A percentile compares a stretch with the other conserved stretches of the same genome.
phyloP scores from a whole-genome alignment of 2,888 invertebrate species.

The Dolichomitus sp. region DNA sequence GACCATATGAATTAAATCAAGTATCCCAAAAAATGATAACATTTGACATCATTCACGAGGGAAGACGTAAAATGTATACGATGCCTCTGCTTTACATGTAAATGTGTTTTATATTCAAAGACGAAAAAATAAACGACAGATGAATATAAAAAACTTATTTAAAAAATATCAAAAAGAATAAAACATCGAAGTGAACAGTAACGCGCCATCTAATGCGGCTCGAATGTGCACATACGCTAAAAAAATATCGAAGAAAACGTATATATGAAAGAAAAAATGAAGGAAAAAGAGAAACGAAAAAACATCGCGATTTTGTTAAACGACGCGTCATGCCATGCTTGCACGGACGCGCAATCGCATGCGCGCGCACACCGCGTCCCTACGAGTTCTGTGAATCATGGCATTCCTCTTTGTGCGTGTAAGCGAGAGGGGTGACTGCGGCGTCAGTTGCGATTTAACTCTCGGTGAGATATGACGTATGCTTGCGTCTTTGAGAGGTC shows the following conservation, averaged over 20 bases:
- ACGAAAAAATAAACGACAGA: not conserved
- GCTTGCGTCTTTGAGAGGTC: not conserved
- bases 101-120: not conserved
- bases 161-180: slow-evolving; percentile 1
- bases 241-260: not conserved
- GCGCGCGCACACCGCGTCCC: not conserved
- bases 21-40: slow-evolving; percentile 35
- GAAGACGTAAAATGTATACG: slow-evolving; percentile 45
- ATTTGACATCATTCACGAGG: slow-evolving; percentile 40
- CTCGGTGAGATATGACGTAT: not conserved
- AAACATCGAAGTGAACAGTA: too few relatives aligned
- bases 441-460: not conserved
- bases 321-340: not conserved
- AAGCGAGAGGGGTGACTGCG: not conserved
- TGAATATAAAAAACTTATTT: not conserved
- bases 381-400: too few relatives aligned
- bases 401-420: not conserved
- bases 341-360: not conserved
- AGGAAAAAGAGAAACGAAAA: too few relatives aligned
- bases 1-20: slow-evolving; percentile 2
- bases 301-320: not conserved
- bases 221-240: too few relatives aligned
- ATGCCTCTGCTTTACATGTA: slow-evolving; percentile 54
- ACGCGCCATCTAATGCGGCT: too few relatives aligned
- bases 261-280: too few relatives aligned